phyloP scores from a whole-genome alignment of 92 coral and sea anemone species.

The Bergia puertoricense region DNA sequence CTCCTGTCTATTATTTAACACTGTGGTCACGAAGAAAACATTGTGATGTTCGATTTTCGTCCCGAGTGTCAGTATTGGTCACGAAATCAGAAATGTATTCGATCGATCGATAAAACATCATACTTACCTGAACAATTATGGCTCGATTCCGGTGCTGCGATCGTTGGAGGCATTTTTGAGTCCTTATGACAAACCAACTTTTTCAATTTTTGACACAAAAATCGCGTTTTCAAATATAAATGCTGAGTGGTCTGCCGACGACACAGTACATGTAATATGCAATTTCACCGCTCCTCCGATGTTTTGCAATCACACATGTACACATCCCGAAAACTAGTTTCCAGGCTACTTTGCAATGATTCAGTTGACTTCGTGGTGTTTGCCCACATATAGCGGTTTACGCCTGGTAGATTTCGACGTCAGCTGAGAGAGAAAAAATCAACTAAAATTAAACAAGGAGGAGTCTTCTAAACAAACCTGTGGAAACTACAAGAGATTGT shows the following conservation, averaged over 20 bases:
- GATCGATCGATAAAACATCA: too few relatives aligned
- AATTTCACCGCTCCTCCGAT: background rate
- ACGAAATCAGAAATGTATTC: too few relatives aligned
- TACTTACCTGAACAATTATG: slow-evolving; percentile 30
- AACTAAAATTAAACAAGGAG: background rate
- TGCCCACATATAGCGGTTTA: slow-evolving; percentile 1
- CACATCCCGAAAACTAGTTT: background rate
- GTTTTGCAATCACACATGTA: background rate
- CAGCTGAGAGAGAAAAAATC: background rate
- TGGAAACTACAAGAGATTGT: background rate
- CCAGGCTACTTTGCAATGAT: slow-evolving; percentile 20
- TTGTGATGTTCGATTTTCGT: too few relatives aligned
- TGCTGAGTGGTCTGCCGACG: background rate
- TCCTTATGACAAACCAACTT: background rate
- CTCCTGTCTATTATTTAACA: too few relatives aligned
- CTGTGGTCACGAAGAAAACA: too few relatives aligned
- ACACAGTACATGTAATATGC: background rate
- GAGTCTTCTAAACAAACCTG: background rate
- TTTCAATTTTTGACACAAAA: background rate
- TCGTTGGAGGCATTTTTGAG: slow-evolving; percentile 60
- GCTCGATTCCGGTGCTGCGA: slow-evolving; percentile 32
- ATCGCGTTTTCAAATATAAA: background rate
- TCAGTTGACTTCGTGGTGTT: background rate
- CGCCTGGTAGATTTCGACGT: slow-evolving; percentile 17
- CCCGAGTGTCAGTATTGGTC: too few relatives aligned